A percentile compares a stretch with the other conserved stretches of the same genome.
Evolutionary conservation across 2,113 vertebrate species (phyloP).

Genomic region (Leucopsar rothschildi): DNA sequence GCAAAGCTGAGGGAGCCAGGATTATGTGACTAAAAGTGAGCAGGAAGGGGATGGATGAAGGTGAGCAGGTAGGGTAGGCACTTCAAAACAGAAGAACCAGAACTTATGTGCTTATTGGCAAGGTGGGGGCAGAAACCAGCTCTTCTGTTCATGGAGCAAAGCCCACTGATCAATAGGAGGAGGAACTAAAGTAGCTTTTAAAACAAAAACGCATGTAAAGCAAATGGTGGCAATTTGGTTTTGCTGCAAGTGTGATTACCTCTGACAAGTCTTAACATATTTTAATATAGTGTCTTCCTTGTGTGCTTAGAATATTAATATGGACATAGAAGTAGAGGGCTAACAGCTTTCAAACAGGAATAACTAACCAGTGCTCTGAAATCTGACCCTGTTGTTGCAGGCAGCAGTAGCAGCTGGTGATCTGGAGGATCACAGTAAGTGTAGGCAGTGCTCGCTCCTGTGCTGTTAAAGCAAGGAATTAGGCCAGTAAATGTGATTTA

Average conservation of each 20-base stretch:
- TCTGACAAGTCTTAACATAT: not conserved
- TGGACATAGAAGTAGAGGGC: not conserved
- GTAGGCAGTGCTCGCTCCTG: not conserved
- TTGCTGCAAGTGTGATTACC: not conserved
- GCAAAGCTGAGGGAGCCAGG: slow-evolving; percentile 5
- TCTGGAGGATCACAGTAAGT: not conserved
- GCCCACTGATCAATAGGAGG: not conserved
- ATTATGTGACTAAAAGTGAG: slow-evolving; percentile 35
- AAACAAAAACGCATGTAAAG: not conserved
- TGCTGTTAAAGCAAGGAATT: not conserved
- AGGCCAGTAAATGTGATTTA: slow-evolving; percentile 9
- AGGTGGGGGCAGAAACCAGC: not conserved
- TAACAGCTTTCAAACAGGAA: not conserved
- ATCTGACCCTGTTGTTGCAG: not conserved
- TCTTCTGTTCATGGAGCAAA: not conserved
- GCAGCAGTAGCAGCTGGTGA: not conserved
- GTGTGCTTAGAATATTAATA: not conserved
- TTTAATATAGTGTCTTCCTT: not conserved
- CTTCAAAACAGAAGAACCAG: not conserved
- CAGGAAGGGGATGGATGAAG: not conserved
- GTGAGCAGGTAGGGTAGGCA: not conserved
- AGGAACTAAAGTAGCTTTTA: not conserved
- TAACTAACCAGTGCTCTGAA: not conserved
- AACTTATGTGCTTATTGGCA: not conserved
- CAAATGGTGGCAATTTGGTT: not conserved